phyloP scores from a whole-genome alignment of 2,113 vertebrate genomes.

The Triplophysa dalaica region DNA sequence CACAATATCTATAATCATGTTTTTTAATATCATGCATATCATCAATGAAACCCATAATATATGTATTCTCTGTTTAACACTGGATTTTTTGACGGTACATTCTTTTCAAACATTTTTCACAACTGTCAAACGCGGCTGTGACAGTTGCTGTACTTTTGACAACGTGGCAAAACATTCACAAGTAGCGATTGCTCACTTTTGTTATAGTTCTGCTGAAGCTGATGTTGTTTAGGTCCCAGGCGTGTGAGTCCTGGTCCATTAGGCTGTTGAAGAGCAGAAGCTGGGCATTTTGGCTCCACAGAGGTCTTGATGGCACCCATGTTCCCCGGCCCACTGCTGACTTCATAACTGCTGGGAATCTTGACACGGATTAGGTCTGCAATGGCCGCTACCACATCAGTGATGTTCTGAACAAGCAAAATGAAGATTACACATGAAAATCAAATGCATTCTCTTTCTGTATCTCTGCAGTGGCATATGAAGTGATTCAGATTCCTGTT shows the following conservation, averaged over 20 bases:
- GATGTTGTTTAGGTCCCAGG: conserved; percentile 67
- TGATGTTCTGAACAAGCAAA: conserved; percentile 79
- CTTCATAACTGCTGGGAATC: conserved; percentile 86
- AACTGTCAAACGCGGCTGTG: no score
- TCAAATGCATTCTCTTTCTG: no score
- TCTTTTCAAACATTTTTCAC: no score
- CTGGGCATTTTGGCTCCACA: conserved; percentile 59
- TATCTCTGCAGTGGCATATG: no score
- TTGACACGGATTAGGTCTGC: conserved; percentile 86
- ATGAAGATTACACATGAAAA: neutral
- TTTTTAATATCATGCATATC: no score
- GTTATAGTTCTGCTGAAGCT: conserved; percentile 73
- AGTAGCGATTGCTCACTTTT: conserved; percentile 77
- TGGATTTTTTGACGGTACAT: no score
- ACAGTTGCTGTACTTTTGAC: neutral
- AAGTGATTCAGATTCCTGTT: no score
- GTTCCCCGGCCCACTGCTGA: conserved; percentile 81
- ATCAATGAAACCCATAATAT: no score
- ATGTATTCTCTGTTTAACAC: no score
- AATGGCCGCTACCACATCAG: conserved; percentile 85
- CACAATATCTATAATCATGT: no score
- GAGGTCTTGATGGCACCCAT: conserved; percentile 58
- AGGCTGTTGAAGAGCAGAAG: conserved; percentile 59
- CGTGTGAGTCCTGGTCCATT: conserved; percentile 57
- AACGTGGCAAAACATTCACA: neutral